Evolutionary conservation across 2,888 invertebrate species (phyloP).

Genomic region (Blomia tropicalis): DNA sequence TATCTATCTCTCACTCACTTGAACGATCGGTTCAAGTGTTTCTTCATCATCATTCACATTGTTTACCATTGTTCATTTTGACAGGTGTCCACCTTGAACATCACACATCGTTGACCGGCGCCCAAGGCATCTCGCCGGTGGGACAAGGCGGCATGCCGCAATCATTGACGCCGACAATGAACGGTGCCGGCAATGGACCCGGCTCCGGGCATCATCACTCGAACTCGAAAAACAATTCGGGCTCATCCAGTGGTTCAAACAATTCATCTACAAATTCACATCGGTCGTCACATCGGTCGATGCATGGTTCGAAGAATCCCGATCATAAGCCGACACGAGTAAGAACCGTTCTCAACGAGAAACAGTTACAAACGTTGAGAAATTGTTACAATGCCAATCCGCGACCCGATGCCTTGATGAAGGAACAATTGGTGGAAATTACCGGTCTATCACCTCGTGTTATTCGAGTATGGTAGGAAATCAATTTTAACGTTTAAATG

Average conservation of each 20-base stretch:
- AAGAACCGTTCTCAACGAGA: slow-evolving; percentile 93
- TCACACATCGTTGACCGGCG: slow-evolving; percentile 7
- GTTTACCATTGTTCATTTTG: no score
- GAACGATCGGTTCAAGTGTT: not conserved
- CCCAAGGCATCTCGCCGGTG: slow-evolving; percentile 1
- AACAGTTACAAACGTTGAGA: slow-evolving; percentile 88
- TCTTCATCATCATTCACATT: no score
- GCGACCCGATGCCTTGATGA: slow-evolving; percentile 94
- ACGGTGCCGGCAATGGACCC: not conserved
- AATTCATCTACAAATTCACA: not conserved
- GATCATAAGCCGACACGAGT: slow-evolving; percentile 97
- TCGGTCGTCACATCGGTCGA: slow-evolving; percentile 26
- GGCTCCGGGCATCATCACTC: not conserved
- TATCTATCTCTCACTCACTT: not conserved
- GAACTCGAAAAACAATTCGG: not conserved
- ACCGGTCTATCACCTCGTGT: slow-evolving; percentile 90
- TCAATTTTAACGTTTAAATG: slow-evolving; percentile 30
- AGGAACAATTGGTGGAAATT: slow-evolving; percentile 98
- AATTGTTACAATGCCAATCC: slow-evolving; percentile 96
- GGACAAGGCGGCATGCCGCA: not conserved
- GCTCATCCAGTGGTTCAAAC: not conserved
- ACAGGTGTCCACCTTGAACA: slow-evolving; percentile 4
- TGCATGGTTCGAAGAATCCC: slow-evolving; percentile 39
- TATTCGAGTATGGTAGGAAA: slow-evolving; percentile 82
- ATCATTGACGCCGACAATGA: not conserved